Percentiles rank a stretch among this genome's conserved stretches.
Evolutionary conservation across 2,888 invertebrate species (phyloP).

Genomic region (Leucoma salicis): DNA sequence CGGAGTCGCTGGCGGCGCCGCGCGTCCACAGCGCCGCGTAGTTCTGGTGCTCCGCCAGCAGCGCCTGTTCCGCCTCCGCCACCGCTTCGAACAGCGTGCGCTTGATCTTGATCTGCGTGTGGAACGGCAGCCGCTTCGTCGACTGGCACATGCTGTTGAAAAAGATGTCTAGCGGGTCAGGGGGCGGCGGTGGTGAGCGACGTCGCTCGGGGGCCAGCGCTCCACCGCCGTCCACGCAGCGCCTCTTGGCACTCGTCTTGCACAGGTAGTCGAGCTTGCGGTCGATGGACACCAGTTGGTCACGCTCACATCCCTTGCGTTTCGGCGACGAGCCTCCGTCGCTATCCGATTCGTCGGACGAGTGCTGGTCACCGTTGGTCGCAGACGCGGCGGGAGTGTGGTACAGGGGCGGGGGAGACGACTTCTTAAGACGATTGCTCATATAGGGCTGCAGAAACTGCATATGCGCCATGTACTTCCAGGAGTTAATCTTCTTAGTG

Average conservation of each 20-base stretch:
- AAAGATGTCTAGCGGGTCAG: slow-evolving; percentile 70
- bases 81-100: slow-evolving; percentile 64
- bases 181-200: slow-evolving; percentile 20
- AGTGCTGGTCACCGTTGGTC: slow-evolving; percentile 26
- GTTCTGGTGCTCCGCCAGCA: slow-evolving; percentile 67
- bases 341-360: slow-evolving; percentile 36
- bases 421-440: slow-evolving; percentile 63
- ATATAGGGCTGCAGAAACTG: slow-evolving; percentile 76
- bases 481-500: slow-evolving; percentile 58
- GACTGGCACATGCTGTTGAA: slow-evolving; percentile 76
- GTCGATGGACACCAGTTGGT: slow-evolving; percentile 52
- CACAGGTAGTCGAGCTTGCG: slow-evolving; percentile 61
- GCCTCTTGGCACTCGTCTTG: slow-evolving; percentile 43
- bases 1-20: slow-evolving; percentile 30
- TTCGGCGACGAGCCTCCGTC: slow-evolving; percentile 43
- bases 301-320: slow-evolving; percentile 45
- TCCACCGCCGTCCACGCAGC: slow-evolving; percentile 13
- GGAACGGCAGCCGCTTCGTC: slow-evolving; percentile 67
- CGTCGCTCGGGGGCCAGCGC: slow-evolving; percentile 22
- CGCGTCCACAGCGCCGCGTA: slow-evolving; percentile 69
- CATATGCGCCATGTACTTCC: slow-evolving; percentile 73
- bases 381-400: slow-evolving; percentile 21
- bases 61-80: slow-evolving; percentile 65
- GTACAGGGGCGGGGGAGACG: slow-evolving; percentile 39
- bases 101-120: slow-evolving; percentile 69